Evolutionary conservation across 1,140 invertebrate species (phyloP).

Genomic region (Phthorimaea operculella): DNA sequence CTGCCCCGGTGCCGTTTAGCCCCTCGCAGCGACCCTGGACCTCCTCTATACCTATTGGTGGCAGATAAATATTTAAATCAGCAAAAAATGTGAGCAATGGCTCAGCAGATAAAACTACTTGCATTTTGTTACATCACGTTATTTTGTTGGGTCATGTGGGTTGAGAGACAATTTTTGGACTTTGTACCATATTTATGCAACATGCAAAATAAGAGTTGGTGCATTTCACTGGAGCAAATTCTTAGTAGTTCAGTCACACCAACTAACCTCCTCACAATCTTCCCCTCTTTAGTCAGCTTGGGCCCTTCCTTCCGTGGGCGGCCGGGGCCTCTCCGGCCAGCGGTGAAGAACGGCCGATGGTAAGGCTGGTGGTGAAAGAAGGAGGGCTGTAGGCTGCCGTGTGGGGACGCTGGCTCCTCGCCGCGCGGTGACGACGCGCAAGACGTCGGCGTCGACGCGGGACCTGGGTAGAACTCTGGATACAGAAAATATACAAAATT

Average conservation of each 20-base stretch:
- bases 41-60: constrained; percentile 48
- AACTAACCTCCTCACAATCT: constrained; percentile 61
- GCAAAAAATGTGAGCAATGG: too few species aligned
- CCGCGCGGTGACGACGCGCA: constrained; percentile 67
- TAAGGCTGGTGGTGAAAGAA: constrained; percentile 55
- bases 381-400: constrained; percentile 38
- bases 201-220: too few species aligned
- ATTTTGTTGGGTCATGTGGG: too few species aligned
- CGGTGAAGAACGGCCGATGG: constrained; percentile 60
- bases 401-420: constrained; percentile 64
- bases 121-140: too few species aligned
- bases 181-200: too few species aligned
- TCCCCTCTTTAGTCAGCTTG: constrained; percentile 56
- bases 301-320: constrained; percentile 76
- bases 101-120: too few species aligned
- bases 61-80: too few species aligned
- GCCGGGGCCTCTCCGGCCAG: constrained; percentile 75
- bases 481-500: not conserved
- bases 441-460: constrained; percentile 69
- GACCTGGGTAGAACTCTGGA: constrained; percentile 60
- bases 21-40: constrained; percentile 54
- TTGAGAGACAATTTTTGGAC: too few species aligned
- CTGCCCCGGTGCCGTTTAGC: constrained; percentile 62
- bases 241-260: too few species aligned
- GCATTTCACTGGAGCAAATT: too few species aligned